Conservation (phyloP, 2,113 vertebrate genomes). For the Hemibagrus wyckioides region DNA sequence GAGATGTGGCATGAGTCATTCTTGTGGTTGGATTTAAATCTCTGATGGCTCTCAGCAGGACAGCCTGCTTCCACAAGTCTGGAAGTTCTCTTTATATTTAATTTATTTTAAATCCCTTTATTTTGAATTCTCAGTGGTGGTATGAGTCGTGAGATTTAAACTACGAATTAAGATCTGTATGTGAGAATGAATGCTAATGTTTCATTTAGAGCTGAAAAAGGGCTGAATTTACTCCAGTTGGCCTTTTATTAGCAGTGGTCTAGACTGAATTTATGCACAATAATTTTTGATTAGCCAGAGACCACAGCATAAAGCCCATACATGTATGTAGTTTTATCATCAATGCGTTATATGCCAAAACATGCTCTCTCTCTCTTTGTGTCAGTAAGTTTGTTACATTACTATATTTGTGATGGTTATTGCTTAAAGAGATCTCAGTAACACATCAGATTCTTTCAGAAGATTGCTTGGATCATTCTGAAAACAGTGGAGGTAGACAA, state of each 20-base stretch:
- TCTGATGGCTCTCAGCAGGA: slow-evolving; percentile 34
- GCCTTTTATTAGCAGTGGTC: slow-evolving; percentile 38
- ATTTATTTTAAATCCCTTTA: slow-evolving; percentile 4
- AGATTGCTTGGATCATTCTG: slow-evolving; percentile 6
- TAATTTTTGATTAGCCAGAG: slow-evolving; percentile 1
- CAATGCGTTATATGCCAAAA: background rate
- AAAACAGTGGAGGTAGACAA: slow-evolving; percentile 3
- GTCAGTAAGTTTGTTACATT: slow-evolving; percentile 21
- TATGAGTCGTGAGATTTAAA: slow-evolving; percentile 39
- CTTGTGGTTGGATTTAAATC: slow-evolving; percentile 17
- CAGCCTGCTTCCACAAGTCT: background rate
- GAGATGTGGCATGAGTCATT: slow-evolving; percentile 5
- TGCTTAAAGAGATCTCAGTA: slow-evolving; percentile 7
- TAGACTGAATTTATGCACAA: slow-evolving; percentile 45
- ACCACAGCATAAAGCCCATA: slow-evolving; percentile 4
- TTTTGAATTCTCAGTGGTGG: slow-evolving; percentile 19
- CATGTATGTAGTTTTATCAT: slow-evolving; percentile 17
- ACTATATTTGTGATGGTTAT: slow-evolving; percentile 14
- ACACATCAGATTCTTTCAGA: background rate
- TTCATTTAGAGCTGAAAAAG: slow-evolving; percentile 41
- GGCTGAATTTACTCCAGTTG: slow-evolving; percentile 46
- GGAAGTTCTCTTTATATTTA: slow-evolving; percentile 37
- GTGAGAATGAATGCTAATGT: slow-evolving; percentile 22
- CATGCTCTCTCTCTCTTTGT: background rate
- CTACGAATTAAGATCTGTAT: slow-evolving; percentile 22